phyloP scores from a whole-genome alignment of 2,797 vertebrate species.

The Neomorphus geoffroyi region DNA sequence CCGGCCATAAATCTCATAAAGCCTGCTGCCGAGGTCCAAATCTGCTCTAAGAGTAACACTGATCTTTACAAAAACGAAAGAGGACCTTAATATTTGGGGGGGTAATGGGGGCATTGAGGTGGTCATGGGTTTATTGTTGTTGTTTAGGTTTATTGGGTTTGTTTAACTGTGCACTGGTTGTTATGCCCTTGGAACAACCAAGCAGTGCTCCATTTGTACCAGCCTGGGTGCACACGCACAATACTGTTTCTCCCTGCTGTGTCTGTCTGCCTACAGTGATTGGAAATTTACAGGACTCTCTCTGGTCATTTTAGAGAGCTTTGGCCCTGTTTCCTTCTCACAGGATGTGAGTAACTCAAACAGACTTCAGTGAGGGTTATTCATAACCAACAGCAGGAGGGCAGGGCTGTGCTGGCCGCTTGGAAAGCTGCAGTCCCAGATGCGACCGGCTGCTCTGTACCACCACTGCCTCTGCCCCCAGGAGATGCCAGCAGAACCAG shows the following conservation, averaged over 20 bases:
- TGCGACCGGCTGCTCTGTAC: not conserved
- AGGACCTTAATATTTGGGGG: not conserved
- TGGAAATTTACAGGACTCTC: not conserved
- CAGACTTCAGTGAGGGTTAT: not conserved
- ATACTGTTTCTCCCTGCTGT: not conserved
- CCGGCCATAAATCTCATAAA: not conserved
- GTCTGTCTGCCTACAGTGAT: not conserved
- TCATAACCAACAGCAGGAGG: not conserved
- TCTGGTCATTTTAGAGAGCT: not conserved
- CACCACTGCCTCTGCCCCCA: not conserved
- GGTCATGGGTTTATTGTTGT: no score
- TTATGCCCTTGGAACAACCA: not conserved
- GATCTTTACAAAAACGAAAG: not conserved
- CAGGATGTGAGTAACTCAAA: fast-evolving
- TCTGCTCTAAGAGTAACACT: not conserved
- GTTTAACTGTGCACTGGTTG: not conserved
- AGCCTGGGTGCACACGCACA: not conserved
- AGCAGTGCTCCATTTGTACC: not conserved
- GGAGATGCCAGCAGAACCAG: not conserved
- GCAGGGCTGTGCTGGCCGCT: not conserved
- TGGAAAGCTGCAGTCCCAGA: not conserved
- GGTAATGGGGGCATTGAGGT: no score
- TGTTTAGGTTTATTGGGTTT: not conserved
- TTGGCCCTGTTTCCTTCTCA: not conserved
- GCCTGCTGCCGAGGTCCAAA: not conserved